Base-by-base conservation (phyloP, 2,113 vertebrate species). In the Emydura subglobosa region DNA sequence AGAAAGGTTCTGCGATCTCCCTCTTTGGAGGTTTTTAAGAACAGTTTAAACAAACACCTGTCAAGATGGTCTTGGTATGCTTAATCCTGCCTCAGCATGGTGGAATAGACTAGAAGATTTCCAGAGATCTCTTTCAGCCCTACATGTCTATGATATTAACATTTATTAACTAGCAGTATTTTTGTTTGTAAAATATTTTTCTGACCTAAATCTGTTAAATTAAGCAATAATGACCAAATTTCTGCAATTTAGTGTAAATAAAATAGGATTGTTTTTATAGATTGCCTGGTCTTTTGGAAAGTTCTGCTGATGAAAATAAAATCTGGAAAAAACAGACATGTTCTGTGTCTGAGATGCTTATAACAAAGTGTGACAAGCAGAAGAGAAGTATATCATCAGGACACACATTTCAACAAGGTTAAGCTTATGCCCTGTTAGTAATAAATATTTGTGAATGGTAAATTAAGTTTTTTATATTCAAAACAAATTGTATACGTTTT, bases 311-410 rank as follows among this genome's bases (percentile, higher is more conserved):
- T 87, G 97, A 92, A 96, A 88, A 50, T 79, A 97, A 91, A 89
- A 47, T 85, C 0, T 68, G 87, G 49, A 96, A 95, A 83, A 98
- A 96, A 88, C 93, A 90, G 93, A 31, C 89, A 13, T 98, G 95
- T 25, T 98, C 97, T 94, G 93, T 97, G 93, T 97, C 98, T 92
- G 91, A 98, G 83, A 90, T 88, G 87, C 95, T 94, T 91, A 92
- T 95, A 93, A 88, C 91, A 39, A 89, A 93, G 12, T 93, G 95
- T 85, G 85, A 80, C 55, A 97, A 92, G 61, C 86, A 93, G 29
- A 97, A 89, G 91, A 51, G 65, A 86, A 95, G 92, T 79, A 5
- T 49, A 1, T 85, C 96, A 59, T 24, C 93, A 85, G 88, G 82
- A 92, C 47, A 1, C 68, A 78, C 10, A 5, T 83, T 81, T 80